A percentile compares a stretch with the other conserved stretches of the same genome.
Conservation (phyloP, 2,888 invertebrate genomes). For the Rhyacophila evoluta region DNA sequence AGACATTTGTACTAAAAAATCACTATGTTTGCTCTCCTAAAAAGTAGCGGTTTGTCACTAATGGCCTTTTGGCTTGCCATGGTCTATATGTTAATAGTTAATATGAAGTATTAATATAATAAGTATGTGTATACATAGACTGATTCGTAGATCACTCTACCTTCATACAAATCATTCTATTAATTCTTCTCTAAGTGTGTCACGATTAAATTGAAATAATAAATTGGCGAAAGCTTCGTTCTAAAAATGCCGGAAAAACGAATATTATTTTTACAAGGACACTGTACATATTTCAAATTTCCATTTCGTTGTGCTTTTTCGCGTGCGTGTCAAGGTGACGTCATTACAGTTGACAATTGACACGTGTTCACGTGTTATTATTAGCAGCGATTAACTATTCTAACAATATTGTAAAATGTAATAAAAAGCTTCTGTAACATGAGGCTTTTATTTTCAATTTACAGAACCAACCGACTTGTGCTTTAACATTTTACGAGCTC, state of each 20-base stretch:
- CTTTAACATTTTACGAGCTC: neutral
- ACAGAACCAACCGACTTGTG: neutral
- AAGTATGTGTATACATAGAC: too few relatives aligned
- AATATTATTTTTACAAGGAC: neutral
- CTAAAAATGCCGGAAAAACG: neutral
- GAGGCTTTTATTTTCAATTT: neutral
- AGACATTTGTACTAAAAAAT: too few relatives aligned
- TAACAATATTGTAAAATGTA: neutral
- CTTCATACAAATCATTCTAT: too few relatives aligned
- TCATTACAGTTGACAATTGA: neutral
- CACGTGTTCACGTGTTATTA: slow-evolving; percentile 1
- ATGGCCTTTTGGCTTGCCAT: too few relatives aligned
- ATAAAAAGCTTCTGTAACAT: too few relatives aligned
- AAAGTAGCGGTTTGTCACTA: too few relatives aligned
- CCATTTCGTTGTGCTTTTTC: neutral
- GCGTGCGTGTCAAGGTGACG: neutral
- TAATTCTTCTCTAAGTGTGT: too few relatives aligned
- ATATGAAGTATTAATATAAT: too few relatives aligned
- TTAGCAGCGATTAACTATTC: neutral
- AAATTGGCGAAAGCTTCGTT: neutral
- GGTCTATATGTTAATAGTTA: too few relatives aligned
- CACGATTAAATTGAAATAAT: too few relatives aligned
- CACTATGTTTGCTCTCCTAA: too few relatives aligned
- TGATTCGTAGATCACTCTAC: too few relatives aligned
- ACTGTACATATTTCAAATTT: neutral